These are phyloP conservation scores for Pristiophorus japonicus DNA, from an alignment of 2,113 vertebrate species.

Conservation along the genomic window DNA sequence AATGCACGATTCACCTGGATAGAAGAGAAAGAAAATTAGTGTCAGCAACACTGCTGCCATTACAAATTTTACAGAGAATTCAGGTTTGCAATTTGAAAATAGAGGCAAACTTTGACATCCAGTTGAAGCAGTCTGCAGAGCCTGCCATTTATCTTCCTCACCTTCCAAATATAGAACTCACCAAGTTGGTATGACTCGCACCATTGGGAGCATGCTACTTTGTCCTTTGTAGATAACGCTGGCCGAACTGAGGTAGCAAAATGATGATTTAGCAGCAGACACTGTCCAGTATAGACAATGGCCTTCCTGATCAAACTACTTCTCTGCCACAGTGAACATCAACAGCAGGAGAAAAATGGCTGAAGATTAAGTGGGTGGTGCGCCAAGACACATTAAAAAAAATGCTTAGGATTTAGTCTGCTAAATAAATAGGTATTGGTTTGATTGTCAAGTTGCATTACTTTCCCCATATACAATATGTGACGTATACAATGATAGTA, in stretches of 20 bases:
- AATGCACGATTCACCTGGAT: background rate
- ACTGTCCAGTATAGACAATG: background rate
- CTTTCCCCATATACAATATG: background rate
- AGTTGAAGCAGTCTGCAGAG: background rate
- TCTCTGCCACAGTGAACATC: background rate
- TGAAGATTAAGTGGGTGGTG: background rate
- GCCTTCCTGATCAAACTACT: background rate
- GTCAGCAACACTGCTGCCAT: background rate
- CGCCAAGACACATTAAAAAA: background rate
- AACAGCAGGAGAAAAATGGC: background rate
- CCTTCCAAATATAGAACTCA: background rate
- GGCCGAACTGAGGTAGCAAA: background rate
- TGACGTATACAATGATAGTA: background rate
- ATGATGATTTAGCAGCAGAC: background rate
- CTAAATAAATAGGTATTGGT: background rate
- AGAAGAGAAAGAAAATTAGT: background rate
- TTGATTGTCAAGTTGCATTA: background rate
- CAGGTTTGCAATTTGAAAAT: background rate
- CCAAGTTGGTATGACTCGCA: background rate
- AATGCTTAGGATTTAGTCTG: background rate
- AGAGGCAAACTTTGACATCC: background rate
- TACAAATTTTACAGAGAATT: background rate
- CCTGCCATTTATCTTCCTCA: background rate
- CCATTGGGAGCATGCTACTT: background rate
- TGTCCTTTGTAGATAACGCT: background rate